Conservation (phyloP, 2,888 invertebrate genomes). For the Zele albiditarsus region DNA sequence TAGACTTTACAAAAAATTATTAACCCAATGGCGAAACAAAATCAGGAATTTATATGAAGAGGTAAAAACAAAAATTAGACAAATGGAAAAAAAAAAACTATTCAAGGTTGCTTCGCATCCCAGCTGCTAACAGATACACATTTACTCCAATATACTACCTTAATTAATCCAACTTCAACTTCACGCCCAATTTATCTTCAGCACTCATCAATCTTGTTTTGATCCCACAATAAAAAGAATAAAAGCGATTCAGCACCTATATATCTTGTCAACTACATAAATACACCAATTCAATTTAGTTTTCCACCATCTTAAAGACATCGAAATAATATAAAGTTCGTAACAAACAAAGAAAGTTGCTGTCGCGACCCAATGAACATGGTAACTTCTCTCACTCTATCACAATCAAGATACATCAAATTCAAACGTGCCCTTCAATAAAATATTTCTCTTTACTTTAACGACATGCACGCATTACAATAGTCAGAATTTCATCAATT, state of each 20-base stretch:
- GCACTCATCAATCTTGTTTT: background rate
- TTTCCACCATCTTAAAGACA: background rate
- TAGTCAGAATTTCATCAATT: too few species aligned
- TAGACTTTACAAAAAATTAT: too few species aligned
- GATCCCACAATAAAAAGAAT: background rate
- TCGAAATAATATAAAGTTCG: conserved; percentile 1
- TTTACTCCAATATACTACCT: background rate
- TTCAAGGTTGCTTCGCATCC: conserved; percentile 33
- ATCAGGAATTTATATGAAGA: background rate
- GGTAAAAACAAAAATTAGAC: background rate
- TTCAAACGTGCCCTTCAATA: too few species aligned
- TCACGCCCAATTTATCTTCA: background rate
- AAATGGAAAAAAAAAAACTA: conserved; percentile 19
- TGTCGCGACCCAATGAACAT: too few species aligned
- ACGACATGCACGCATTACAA: too few species aligned
- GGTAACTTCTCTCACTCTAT: too few species aligned
- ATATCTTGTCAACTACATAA: background rate
- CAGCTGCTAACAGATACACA: conserved; percentile 26
- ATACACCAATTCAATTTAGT: conserved; percentile 3
- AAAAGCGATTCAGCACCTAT: background rate
- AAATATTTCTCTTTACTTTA: too few species aligned
- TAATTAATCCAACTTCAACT: conserved; percentile 1
- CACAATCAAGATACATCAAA: too few species aligned
- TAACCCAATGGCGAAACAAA: too few species aligned
- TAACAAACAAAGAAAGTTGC: too few species aligned